Evolutionary conservation across 1,140 invertebrate genomes (phyloP), one percentile per base, ranked within the genome.

Genomic region (Neuroterus valhalla): DNA sequence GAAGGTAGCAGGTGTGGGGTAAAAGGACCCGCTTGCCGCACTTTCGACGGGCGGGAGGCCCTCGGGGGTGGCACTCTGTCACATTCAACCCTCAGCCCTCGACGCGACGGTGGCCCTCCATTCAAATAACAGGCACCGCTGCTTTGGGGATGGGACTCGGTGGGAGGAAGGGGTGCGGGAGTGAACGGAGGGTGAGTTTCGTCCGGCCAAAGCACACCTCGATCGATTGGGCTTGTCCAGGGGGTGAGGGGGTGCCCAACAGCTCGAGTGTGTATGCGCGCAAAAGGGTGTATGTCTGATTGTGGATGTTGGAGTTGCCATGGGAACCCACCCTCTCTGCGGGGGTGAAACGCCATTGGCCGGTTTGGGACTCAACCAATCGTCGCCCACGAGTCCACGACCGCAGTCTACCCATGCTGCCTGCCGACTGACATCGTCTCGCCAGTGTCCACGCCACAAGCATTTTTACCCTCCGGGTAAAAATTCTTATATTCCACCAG

Each of bases 211-310:
- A 87, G 87, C 86, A 88, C 84, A 90, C 89, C 89, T 90, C 89
- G 89, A 90, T 90, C 89, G 89, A 90, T 90, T 90, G 89, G 89
- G 89, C 87, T 90, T 89, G 89, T 89, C 88, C 87, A 88, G 88
- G 86, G 85, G 86, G 85, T 85, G 86, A 86, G 83, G 81, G 84
- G 85, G 82, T 81, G 84, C 12, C n/a, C 66, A 45, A 26, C 68
- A 19, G 52, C 45, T 38, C 74, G 67, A 72, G 80, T 83, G 84
- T 74, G 68, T 77, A 74, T 78, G 76, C 75, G 68, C 76, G 80
- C 46, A 72, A 48, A 15, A 62, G 45, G 43, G 14, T 46, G 70
- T 76, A 74, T 81, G 79, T 85, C 78, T 86, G 81, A 80, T 78
- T 82, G 81, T 84, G 82, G 81, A 80, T 84, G 83, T 85, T 73